Evolutionary conservation across 2,797 vertebrate species (phyloP).

Genomic region (Cyclura pinguis): DNA sequence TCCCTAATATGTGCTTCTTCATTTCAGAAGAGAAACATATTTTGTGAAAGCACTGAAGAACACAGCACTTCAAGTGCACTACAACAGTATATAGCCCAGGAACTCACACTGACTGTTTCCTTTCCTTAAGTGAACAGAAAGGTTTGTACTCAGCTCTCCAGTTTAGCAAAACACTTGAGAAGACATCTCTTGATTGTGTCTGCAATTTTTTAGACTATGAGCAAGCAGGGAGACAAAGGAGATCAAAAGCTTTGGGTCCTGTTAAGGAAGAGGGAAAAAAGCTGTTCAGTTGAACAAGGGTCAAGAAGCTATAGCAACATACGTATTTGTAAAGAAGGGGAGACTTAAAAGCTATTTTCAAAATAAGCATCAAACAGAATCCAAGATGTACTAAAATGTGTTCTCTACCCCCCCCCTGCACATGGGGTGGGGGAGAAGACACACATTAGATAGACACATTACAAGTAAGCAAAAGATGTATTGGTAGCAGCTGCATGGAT

Average conservation of each 20-base stretch:
- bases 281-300: constrained; percentile 1
- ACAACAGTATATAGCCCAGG: constrained; percentile 65
- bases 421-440: too few species aligned
- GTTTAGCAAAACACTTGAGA: constrained; percentile 68
- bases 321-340: constrained; percentile 66
- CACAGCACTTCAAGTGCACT: constrained; percentile 46
- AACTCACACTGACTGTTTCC: constrained; percentile 53
- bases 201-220: constrained; percentile 67
- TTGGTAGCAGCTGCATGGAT: constrained; percentile 28
- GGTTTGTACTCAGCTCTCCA: constrained; percentile 73
- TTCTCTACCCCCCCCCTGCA: constrained; percentile 3
- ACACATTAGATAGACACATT: constrained; percentile 20
- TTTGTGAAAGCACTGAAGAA: constrained; percentile 58
- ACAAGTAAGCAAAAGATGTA: constrained; percentile 54
- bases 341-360: constrained; percentile 70
- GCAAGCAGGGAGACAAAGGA: constrained; percentile 69
- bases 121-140: constrained; percentile 75
- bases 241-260: constrained; percentile 73
- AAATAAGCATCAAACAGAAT: constrained; percentile 70
- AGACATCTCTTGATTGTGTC: constrained; percentile 66
- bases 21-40: neutral
- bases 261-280: constrained; percentile 32
- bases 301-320: constrained; percentile 60
- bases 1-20: neutral
- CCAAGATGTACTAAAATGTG: constrained; percentile 52